Base-by-base conservation (phyloP, 2,888 invertebrate genomes). In the Tillus elongatus region DNA sequence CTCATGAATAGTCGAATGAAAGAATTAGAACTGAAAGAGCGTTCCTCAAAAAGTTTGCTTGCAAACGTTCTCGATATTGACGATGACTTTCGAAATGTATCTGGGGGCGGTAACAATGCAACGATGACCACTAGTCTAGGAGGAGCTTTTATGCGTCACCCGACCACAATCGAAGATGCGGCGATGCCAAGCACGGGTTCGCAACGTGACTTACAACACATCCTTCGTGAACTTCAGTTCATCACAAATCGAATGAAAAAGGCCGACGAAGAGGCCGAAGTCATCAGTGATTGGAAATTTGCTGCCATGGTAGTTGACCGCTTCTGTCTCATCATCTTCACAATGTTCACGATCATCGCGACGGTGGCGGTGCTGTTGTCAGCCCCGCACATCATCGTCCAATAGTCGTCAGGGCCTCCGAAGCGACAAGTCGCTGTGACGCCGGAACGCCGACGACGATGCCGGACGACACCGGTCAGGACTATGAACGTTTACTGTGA, bases 301-400 rank as follows among this genome's bases (percentile, higher is more conserved):
- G 95, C 95, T 39, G 95, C 93, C 49, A 92, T 95, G 90, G 95
- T 95, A 63, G 91, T 96, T 63, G 95, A 96, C 72, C 82, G 86
- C 72, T 84, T 93, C 71, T 95, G 95, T 72, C 77, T 96, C 70
- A 87, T 90, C 71, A 82, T 92, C 64, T 96, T 95, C 75, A 89
- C 90, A 46, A 72, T 90, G 67, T 92, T 92, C 74, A 92, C 91
- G 60, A 79, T 91, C 67, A 82, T 90, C 64, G 90, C 91, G 56
- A 91, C 92, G 54, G 84, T 90, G 58, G 86, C 89, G 52, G 91
- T 91, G 64, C 74, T 92, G 57, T 74, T 87, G 54, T 88, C 88
- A 52, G 92, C 92, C 60, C 92, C 92, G 51, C 91, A 92, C 71
- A 90, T 92, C 67, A 89, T 91, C 68, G 91, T 91, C 68, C 89